Percentiles rank a stretch among this genome's conserved stretches.
These are phyloP conservation scores for Melolontha melolontha DNA, from an alignment of 2,888 invertebrate species.

Conservation along the genomic window DNA sequence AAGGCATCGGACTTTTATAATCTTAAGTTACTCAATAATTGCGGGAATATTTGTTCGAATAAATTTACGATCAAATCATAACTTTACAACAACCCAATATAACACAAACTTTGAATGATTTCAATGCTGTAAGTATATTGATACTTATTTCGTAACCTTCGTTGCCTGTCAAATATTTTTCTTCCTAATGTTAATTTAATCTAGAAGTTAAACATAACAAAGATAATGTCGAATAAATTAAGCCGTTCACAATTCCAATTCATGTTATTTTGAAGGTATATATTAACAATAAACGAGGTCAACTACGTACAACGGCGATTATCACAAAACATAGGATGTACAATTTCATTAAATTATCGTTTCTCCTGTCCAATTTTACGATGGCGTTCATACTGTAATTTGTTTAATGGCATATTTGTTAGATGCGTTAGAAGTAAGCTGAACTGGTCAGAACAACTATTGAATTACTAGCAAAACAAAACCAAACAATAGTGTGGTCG, in stretches of 20 bases:
- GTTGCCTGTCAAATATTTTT: too few relatives aligned
- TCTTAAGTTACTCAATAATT: too few relatives aligned
- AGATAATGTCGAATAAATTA: slow-evolving; percentile 1
- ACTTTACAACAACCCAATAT: too few relatives aligned
- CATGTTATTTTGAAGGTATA: neutral
- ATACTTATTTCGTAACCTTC: too few relatives aligned
- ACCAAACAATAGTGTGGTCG: slow-evolving; percentile 14
- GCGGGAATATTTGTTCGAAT: too few relatives aligned
- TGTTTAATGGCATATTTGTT: neutral
- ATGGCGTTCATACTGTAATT: slow-evolving; percentile 10
- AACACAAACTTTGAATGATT: too few relatives aligned
- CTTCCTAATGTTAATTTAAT: too few relatives aligned
- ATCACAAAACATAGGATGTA: slow-evolving; percentile 3
- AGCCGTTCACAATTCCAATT: neutral
- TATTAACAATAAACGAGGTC: slow-evolving; percentile 3
- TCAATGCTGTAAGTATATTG: too few relatives aligned
- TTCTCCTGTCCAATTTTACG: slow-evolving; percentile 5
- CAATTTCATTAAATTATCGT: slow-evolving; percentile 6
- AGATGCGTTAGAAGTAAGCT: neutral
- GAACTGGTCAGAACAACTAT: neutral
- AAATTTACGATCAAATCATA: too few relatives aligned
- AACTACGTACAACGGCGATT: neutral
- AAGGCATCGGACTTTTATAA: too few relatives aligned
- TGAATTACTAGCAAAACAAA: neutral
- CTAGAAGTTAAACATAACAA: neutral